Evolutionary conservation across 2,797 vertebrate species (phyloP), one percentile per base, ranked within the genome.

Genomic region (Acipenser ruthenus): DNA sequence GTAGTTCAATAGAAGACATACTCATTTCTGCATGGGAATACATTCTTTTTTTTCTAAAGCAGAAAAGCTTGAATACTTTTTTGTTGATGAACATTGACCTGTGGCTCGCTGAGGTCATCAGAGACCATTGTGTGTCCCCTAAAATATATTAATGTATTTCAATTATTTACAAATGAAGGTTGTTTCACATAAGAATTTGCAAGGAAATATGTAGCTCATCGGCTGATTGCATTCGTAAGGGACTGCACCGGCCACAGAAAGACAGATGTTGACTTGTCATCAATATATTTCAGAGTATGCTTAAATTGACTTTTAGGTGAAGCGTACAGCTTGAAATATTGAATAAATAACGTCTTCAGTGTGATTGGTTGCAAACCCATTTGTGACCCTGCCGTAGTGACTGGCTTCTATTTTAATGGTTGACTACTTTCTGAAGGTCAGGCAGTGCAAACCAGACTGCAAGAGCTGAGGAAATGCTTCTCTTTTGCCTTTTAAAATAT

Each of bases 401-500:
- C 12, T 74, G 64, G 65, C 50, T 10, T 71, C 9, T 3, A 52
- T n/a, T 6, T 13, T 10, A 52, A 50, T 70, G 55, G 9, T 68
- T 76, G 65, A 66, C 48, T 67, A 71, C 49, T 63, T 59, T 68
- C 23, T 1, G 47, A 75, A 71, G 64, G 49, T 75, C 65, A 52
- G 1, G n/a, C 5, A 75, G 68, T 75, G 53, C 18, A 69, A 70
- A 72, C 53, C 65, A 63, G 65, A 47, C 51, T 72, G 79, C 63
- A 78, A 55, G 52, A 55, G 52, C n/a, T 6, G n/a, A 10, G 52
- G 52, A 55, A 55, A 55, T 55, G 52, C 52, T 55, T 37, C 23
- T 37, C 23, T 37, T 37, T 55, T 55, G 9, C 9, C 52, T 55
- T 55, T 55, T 55, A 55, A 55, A 55, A 55, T 55, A 55, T 55